Conservation (phyloP, 2,113 vertebrate species). For the Phocoena phocoena region DNA sequence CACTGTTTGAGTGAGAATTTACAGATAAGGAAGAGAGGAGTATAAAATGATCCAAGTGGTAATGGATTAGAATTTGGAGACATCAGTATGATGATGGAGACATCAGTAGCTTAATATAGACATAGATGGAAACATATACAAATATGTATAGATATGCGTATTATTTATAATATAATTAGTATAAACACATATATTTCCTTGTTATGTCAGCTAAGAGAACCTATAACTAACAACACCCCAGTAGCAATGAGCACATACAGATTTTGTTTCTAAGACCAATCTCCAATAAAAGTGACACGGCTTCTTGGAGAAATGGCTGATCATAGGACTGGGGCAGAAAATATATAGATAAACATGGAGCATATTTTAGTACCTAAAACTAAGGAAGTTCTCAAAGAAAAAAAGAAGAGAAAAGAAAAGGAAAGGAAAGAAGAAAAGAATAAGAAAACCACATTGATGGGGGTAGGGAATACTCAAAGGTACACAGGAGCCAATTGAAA, state of each 20-base stretch:
- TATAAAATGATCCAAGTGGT: background rate
- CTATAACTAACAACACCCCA: background rate
- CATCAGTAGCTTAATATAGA: background rate
- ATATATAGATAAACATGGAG: background rate
- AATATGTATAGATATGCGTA: background rate
- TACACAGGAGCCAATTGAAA: background rate
- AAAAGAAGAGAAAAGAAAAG: no score
- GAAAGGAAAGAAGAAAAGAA: background rate
- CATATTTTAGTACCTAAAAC: background rate
- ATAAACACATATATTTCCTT: background rate
- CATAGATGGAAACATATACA: background rate
- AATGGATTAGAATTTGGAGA: background rate
- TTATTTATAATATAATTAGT: background rate
- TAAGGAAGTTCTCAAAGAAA: background rate
- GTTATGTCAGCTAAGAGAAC: background rate
- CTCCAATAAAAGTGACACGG: background rate
- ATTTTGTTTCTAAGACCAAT: background rate
- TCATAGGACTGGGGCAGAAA: background rate
- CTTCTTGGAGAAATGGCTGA: background rate
- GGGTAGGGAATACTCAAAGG: background rate
- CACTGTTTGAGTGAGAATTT: background rate
- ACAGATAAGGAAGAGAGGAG: background rate
- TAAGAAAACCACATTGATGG: background rate
- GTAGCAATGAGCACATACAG: background rate
- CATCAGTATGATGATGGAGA: background rate